A percentile compares a stretch with the other conserved stretches of the same genome.
These are phyloP conservation scores for Stichodactyla helianthus DNA, from an alignment of 64 coral and sea anemone species.

Conservation along the genomic window DNA sequence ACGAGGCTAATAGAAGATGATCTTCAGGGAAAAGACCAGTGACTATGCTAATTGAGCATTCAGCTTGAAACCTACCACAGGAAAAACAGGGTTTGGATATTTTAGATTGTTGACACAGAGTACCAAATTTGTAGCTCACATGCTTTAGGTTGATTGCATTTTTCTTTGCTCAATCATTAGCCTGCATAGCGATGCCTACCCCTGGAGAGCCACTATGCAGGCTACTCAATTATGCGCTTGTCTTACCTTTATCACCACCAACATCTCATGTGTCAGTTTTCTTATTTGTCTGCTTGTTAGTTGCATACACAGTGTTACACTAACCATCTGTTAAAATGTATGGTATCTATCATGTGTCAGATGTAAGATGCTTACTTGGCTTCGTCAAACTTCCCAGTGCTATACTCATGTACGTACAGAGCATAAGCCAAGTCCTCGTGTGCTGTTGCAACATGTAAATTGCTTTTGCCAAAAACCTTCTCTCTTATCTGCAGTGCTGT, in stretches of 20 bases:
- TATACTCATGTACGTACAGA: constrained; percentile 88
- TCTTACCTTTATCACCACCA: too few relatives aligned
- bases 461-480: constrained; percentile 76
- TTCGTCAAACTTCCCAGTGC: constrained; percentile 91
- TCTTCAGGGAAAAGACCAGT: constrained; percentile 84
- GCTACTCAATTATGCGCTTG: too few relatives aligned
- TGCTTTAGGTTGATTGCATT: too few relatives aligned
- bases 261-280: too few relatives aligned
- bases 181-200: too few relatives aligned
- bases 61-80: constrained; percentile 62
- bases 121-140: too few relatives aligned
- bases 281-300: too few relatives aligned
- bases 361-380: constrained; percentile 47
- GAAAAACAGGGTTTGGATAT: too few relatives aligned
- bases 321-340: neutral
- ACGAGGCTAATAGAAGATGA: constrained; percentile 89
- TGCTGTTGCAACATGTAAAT: constrained; percentile 85
- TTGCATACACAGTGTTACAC: too few relatives aligned
- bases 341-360: neutral
- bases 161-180: too few relatives aligned
- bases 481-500: constrained; percentile 70
- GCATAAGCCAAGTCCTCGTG: constrained; percentile 89
- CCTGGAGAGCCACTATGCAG: too few relatives aligned
- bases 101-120: too few relatives aligned
- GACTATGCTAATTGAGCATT: constrained; percentile 86